These are phyloP conservation scores for Galagoides demidoff DNA, from an alignment of 2,797 vertebrate genomes.

Conservation along the genomic window DNA sequence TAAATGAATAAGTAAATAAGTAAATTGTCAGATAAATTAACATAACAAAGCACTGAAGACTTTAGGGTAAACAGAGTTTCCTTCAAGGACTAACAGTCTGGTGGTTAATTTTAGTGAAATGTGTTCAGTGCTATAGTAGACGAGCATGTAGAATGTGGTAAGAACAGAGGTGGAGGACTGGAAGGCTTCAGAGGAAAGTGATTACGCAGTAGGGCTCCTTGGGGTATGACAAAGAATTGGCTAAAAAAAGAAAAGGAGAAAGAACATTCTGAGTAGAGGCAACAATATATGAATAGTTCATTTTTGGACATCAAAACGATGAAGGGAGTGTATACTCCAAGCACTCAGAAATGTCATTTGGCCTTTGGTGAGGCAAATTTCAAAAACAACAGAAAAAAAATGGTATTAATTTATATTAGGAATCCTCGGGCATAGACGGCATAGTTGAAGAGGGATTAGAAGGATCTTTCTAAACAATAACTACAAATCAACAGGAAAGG, in stretches of 20 bases:
- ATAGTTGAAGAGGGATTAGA: neutral
- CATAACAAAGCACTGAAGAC: neutral
- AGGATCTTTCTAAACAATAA: neutral
- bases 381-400: neutral
- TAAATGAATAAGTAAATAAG: neutral
- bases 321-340: neutral
- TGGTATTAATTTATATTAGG: neutral
- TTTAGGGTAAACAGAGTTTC: neutral
- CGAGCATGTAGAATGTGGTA: neutral
- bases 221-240: neutral
- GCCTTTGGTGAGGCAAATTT: neutral
- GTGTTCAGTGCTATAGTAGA: neutral
- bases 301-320: conserved; percentile 7
- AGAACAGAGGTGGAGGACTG: neutral
- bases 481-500: neutral
- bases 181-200: neutral
- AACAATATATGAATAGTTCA: neutral
- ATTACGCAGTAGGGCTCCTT: neutral
- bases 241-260: neutral
- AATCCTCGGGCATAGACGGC: neutral
- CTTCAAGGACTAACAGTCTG: neutral
- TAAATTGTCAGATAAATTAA: neutral
- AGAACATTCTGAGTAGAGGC: neutral
- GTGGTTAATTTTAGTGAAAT: neutral
- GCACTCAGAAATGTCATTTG: neutral